These are phyloP conservation scores for Troides helena DNA, from an alignment of 2,888 invertebrate species.

Conservation along the genomic window DNA sequence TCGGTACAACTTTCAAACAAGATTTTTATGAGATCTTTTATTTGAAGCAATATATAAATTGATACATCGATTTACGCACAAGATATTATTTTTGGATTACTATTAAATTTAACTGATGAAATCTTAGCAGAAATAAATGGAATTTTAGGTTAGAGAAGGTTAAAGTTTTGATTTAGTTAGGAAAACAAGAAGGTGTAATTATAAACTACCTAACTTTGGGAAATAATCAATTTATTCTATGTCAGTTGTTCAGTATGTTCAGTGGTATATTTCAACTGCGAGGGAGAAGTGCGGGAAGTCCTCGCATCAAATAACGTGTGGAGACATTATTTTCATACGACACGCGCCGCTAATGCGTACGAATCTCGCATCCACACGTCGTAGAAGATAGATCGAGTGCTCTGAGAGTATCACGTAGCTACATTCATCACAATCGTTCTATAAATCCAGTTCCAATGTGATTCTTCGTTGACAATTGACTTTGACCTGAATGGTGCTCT, in stretches of 20 bases:
- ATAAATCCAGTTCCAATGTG: constrained; percentile 20
- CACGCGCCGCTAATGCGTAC: constrained; percentile 24
- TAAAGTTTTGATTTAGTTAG: too few relatives aligned
- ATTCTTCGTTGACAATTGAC: constrained; percentile 21
- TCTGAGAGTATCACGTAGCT: constrained; percentile 22
- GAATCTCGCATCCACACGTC: constrained; percentile 27
- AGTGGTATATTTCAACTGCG: neutral
- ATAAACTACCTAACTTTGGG: too few relatives aligned
- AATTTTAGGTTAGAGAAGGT: too few relatives aligned
- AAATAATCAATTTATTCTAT: neutral
- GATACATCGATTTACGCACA: too few relatives aligned
- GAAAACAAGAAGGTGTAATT: too few relatives aligned
- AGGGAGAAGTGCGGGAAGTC: constrained; percentile 18
- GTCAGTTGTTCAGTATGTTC: too few relatives aligned
- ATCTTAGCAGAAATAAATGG: too few relatives aligned
- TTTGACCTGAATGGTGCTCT: constrained; percentile 23
- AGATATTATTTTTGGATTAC: too few relatives aligned
- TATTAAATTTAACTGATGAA: too few relatives aligned
- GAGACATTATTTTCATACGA: constrained; percentile 19
- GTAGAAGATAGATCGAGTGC: constrained; percentile 24
- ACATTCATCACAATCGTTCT: constrained; percentile 27
- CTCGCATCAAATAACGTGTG: constrained; percentile 7
- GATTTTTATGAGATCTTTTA: too few relatives aligned
- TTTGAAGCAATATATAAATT: too few relatives aligned
- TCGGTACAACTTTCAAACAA: too few relatives aligned